Evolutionary conservation across 2,888 invertebrate genomes (phyloP).

Genomic region (Laothoe populi): DNA sequence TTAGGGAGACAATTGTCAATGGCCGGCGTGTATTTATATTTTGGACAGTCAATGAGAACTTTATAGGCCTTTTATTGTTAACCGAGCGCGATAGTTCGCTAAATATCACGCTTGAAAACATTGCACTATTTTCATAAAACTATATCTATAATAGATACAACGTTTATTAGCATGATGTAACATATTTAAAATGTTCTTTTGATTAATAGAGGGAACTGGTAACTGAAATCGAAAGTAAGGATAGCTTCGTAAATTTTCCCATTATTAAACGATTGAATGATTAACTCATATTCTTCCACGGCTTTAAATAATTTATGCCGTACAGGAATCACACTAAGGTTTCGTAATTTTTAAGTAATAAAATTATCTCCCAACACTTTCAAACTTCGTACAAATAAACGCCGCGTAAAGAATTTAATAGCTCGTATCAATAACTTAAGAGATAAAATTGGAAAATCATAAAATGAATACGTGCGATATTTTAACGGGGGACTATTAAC

Average conservation of each 20-base stretch:
- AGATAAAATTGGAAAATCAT: conserved; percentile 66
- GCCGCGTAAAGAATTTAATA: not conserved
- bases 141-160: not conserved
- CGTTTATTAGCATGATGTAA: not conserved
- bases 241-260: too few species aligned
- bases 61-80: conserved; percentile 27
- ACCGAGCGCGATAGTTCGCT: conserved; percentile 28
- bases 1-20: conserved; percentile 32
- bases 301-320: too few species aligned
- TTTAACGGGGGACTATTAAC: conserved; percentile 63
- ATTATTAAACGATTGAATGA: too few species aligned
- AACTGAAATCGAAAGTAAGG: not conserved
- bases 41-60: conserved; percentile 29
- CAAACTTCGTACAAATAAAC: not conserved
- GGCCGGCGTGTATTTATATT: conserved; percentile 38
- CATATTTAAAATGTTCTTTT: not conserved
- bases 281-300: too few species aligned
- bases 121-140: conserved; percentile 9
- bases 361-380: not conserved
- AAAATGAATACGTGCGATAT: conserved; percentile 65
- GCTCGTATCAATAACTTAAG: not conserved
- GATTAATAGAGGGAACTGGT: not conserved
- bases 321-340: too few species aligned
- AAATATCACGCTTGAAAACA: conserved; percentile 14
- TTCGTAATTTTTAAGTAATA: too few species aligned